Evolutionary conservation across 2,888 invertebrate genomes (phyloP).

Genomic region (Habroteleia sp.): DNA sequence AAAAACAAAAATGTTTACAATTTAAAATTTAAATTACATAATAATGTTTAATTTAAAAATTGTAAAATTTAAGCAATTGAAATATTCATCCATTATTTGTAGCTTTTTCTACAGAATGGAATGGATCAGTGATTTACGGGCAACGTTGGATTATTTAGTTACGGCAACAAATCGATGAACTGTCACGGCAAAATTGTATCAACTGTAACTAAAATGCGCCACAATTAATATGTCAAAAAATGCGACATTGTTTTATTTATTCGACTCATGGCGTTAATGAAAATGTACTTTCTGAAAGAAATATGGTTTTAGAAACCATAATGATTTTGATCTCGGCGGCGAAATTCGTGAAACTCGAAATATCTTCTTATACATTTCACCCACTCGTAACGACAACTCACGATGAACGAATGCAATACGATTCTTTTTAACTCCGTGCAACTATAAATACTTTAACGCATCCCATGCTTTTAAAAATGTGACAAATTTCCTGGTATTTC

Average conservation of each 20-base stretch:
- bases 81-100: too few relatives aligned
- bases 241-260: slow-evolving; percentile 5
- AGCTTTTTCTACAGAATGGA: too few relatives aligned
- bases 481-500: slow-evolving; percentile 28
- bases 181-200: slow-evolving; percentile 43
- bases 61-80: too few relatives aligned
- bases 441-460: slow-evolving; percentile 52
- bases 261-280: too few relatives aligned
- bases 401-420: slow-evolving; percentile 42
- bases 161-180: slow-evolving; percentile 51
- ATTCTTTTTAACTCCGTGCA: slow-evolving; percentile 43
- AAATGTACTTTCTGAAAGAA: too few relatives aligned
- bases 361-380: slow-evolving; percentile 51
- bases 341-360: slow-evolving; percentile 44
- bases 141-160: slow-evolving; percentile 33
- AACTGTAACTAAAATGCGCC: slow-evolving; percentile 27
- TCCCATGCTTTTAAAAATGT: slow-evolving; percentile 21
- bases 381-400: slow-evolving; percentile 52
- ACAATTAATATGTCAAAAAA: slow-evolving; percentile 36
- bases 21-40: too few relatives aligned
- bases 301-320: neutral
- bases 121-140: slow-evolving; percentile 36
- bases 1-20: too few relatives aligned
- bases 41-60: too few relatives aligned
- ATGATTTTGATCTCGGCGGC: neutral